phyloP scores from a whole-genome alignment of 2,113 vertebrate genomes.

The Ploceus nigricollis region DNA sequence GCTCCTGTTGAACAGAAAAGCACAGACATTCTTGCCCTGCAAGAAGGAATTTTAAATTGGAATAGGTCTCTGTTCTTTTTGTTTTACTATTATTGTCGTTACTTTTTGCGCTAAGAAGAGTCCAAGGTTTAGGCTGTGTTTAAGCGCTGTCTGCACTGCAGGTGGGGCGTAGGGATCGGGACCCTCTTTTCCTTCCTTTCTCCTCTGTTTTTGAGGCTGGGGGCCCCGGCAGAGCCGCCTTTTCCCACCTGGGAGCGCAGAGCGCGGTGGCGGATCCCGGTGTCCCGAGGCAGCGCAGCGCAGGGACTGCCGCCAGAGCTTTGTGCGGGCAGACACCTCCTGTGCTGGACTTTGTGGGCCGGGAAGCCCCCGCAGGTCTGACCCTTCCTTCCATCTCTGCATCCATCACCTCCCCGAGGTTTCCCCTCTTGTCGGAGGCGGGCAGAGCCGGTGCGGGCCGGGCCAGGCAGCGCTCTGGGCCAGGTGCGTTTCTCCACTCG shows the following conservation, averaged over 20 bases:
- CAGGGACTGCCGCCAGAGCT: not conserved
- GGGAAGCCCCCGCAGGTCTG: not conserved
- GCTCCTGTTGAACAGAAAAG: not conserved
- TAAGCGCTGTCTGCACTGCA: not conserved
- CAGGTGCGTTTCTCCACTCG: rapidly evolving
- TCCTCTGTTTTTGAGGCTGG: rapidly evolving
- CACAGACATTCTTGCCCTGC: not conserved
- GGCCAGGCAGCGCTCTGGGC: not conserved
- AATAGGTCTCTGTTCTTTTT: not conserved
- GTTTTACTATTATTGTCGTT: not conserved
- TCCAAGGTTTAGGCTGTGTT: rapidly evolving
- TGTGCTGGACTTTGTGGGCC: not conserved
- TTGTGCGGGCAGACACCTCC: not conserved
- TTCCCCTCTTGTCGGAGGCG: not conserved
- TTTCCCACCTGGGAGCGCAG: not conserved
- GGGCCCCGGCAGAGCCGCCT: not conserved
- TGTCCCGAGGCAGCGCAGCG: not conserved
- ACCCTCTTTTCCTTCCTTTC: rapidly evolving
- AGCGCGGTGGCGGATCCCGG: not conserved
- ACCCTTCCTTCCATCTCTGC: not conserved
- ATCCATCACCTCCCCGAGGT: not conserved
- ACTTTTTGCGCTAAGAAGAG: not conserved
- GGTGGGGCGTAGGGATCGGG: not conserved
- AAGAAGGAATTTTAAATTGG: not conserved
- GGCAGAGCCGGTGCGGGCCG: not conserved